These are phyloP conservation scores for Spilosoma lubricipeda DNA, from an alignment of 2,888 invertebrate genomes.

Conservation along the genomic window DNA sequence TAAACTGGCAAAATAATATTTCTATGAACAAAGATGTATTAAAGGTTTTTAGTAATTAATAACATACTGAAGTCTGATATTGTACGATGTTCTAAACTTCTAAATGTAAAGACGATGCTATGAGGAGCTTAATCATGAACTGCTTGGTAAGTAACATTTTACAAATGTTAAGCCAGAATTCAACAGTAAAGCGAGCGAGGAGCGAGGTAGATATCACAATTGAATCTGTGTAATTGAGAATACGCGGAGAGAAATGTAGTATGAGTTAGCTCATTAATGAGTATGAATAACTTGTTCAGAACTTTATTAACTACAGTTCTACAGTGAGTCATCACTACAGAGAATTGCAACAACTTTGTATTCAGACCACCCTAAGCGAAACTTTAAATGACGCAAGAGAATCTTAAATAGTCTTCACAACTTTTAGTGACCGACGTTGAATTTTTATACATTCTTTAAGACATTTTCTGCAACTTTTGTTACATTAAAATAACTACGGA, in stretches of 20 bases:
- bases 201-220: constrained; percentile 32
- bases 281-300: constrained; percentile 53
- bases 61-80: neutral
- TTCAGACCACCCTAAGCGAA: constrained; percentile 19
- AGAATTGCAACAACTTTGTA: constrained; percentile 43
- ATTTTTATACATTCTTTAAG: constrained; percentile 37
- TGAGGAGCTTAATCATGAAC: neutral
- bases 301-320: constrained; percentile 52
- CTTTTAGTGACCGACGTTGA: constrained; percentile 38
- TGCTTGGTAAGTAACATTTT: neutral
- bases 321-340: constrained; percentile 32
- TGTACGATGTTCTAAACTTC: neutral
- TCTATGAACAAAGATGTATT: neutral
- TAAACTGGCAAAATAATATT: too few relatives aligned
- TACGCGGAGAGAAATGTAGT: constrained; percentile 44
- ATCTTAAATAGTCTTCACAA: constrained; percentile 35
- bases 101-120: neutral
- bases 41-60: neutral
- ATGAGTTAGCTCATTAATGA: constrained; percentile 52
- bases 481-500: constrained; percentile 24
- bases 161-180: constrained; percentile 8
- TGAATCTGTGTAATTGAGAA: constrained; percentile 52
- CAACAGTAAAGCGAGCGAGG: neutral
- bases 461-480: constrained; percentile 32
- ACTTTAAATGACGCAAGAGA: constrained; percentile 20